Base-by-base conservation (phyloP, 2,888 invertebrate species). In the Oxytorus armatus region DNA sequence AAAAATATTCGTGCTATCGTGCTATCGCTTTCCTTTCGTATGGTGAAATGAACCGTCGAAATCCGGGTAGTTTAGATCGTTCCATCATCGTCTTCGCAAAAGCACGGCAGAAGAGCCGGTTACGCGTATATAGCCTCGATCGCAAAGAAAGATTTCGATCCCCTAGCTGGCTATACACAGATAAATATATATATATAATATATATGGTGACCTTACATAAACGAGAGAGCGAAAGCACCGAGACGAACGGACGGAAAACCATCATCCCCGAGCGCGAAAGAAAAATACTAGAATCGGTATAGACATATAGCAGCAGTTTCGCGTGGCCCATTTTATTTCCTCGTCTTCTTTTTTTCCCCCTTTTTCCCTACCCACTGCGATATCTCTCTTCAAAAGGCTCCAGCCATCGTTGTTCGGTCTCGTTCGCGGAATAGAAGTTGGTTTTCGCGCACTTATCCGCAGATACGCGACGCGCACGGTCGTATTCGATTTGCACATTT, bases 381-480 rank as follows among this genome's bases (percentile, higher is more conserved):
- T 53, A 39, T 51, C 11, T 53, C 16, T 59, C 10, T 39, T 44
- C 55, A 33, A 36, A n/a, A n/a, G 59, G 39, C 7, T 55, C 72
- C 55, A 23, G 29, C 25, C n/a, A 25, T 36, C 33, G 44, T 14
- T 44, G 53, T 21, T 16, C 51, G 25, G 68, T 68, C 65, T 51
- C 69, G 70, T 59, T 5, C 29, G 5, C 74, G 82, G 81, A 82
- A 83, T 82, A 84, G 82, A 86, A 88, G 86, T 86, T 87, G 82
- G 83, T 84, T 86, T 85, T 84, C 82, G 84, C 82, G 84, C 87
- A 86, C 85, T 88, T 86, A 85, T 85, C 85, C 83, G 76, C 80
- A 78, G 83, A 77, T 77, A 82, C 81, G 78, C 69, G 53, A 63
- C 29, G 59, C 53, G 55, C 65, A 66, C 70, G 61, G 59, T 42